These are phyloP conservation scores for Protaetia brevitarsis DNA, from an alignment of 1,140 invertebrate genomes.

Conservation along the genomic window DNA sequence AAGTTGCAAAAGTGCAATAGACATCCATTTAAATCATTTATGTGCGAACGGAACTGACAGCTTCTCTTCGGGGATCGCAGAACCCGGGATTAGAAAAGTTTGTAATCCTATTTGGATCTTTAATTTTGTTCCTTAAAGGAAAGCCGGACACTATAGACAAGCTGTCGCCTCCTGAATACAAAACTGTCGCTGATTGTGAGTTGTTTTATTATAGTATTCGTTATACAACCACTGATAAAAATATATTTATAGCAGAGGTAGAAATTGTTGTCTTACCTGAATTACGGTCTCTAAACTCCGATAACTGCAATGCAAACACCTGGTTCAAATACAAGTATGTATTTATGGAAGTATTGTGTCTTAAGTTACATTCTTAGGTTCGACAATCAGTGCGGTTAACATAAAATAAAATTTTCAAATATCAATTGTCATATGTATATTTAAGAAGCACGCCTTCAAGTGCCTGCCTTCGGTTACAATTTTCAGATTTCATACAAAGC, in stretches of 20 bases:
- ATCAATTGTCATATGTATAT: too few relatives aligned
- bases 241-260: not conserved
- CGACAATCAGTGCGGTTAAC: too few relatives aligned
- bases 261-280: too few relatives aligned
- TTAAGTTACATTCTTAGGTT: too few relatives aligned
- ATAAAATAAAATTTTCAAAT: too few relatives aligned
- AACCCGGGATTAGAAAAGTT: conserved; percentile 13
- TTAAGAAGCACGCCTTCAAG: too few relatives aligned
- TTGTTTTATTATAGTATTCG: not conserved
- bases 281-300: too few relatives aligned
- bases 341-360: too few relatives aligned
- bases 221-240: not conserved
- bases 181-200: not conserved
- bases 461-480: not conserved
- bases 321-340: too few relatives aligned
- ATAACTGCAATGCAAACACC: too few relatives aligned
- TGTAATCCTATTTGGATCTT: conserved; percentile 9
- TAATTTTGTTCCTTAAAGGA: not conserved
- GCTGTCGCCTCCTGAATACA: not conserved
- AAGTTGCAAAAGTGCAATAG: not conserved
- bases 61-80: conserved; percentile 12
- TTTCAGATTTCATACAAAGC: not conserved
- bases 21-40: conserved; percentile 20
- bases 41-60: not conserved
- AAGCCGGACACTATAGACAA: not conserved